phyloP scores from a whole-genome alignment of 2,113 vertebrate genomes.

The Triplophysa dalaica region DNA sequence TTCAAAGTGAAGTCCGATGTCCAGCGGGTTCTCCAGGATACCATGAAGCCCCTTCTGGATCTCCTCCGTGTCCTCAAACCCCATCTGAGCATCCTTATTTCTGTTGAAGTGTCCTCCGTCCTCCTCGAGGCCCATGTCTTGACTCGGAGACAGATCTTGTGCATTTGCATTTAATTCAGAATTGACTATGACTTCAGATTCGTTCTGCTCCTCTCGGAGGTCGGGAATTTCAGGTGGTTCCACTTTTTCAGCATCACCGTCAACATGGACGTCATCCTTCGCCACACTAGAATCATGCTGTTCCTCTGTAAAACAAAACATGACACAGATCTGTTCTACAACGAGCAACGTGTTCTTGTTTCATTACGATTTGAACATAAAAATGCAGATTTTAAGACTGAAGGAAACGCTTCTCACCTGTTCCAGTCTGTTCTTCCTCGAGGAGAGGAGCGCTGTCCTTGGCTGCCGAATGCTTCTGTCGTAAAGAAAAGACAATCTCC shows the following conservation, averaged over 20 bases:
- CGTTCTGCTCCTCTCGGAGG: conserved; percentile 26
- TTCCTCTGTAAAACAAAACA: conserved; percentile 45
- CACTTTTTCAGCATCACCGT: conserved; percentile 9
- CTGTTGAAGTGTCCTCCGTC: conserved; percentile 69
- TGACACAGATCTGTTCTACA: not conserved
- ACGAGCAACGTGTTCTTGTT: not conserved
- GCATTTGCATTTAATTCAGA: conserved; percentile 38
- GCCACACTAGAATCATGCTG: conserved; percentile 31
- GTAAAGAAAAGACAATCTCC: conserved; percentile 85
- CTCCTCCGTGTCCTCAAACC: conserved; percentile 60
- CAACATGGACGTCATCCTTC: conserved; percentile 32
- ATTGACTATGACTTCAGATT: conserved; percentile 20
- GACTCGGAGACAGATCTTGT: conserved; percentile 13
- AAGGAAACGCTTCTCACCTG: conserved; percentile 57
- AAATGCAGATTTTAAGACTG: not conserved
- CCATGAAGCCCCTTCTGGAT: conserved; percentile 64
- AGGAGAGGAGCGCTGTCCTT: conserved; percentile 71
- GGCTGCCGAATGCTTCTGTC: conserved; percentile 77
- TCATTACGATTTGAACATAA: not conserved
- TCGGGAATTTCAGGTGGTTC: conserved; percentile 18
- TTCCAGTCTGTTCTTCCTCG: conserved; percentile 46
- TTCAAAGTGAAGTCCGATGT: conserved; percentile 63
- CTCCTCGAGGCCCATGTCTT: conserved; percentile 63
- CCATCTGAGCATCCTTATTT: conserved; percentile 67
- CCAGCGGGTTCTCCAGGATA: conserved; percentile 65